Evolutionary conservation across 1,140 invertebrate species (phyloP), one percentile per base, ranked within the genome.

Genomic region (Pachypsylla venusta): DNA sequence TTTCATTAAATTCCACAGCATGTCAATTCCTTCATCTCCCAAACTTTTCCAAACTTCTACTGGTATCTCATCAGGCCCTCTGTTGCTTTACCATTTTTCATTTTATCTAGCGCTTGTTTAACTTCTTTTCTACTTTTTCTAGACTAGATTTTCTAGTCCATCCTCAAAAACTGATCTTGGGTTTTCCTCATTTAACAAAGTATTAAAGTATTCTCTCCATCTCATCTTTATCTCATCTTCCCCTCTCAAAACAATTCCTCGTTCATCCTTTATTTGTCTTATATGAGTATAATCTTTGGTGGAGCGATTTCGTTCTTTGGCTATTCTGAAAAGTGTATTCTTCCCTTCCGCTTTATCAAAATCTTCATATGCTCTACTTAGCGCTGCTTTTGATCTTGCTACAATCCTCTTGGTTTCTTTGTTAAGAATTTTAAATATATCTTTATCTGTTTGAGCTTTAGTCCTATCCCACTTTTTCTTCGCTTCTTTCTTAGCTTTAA

Each of bases 31-130:
- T 1, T 56, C 58, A n/a, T 60, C 53, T 13, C 58, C 58, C 13
- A 60, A 27, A 30, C 58, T 19, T 25, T 54, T 59, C 48, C 48
- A 60, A 16, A 28, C 58, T 55, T 60, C 58, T 24, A 60, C 53
- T 28, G 53, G 58, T 2, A 60, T 60, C 10, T 54, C 42, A 26
- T 60, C 58, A 12, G 27, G 5, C 14, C 12, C 53, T n/a, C n/a
- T 28, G 20, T 27, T 16, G 53, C 58, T 60, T 60, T 56, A 12
- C 48, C 58, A 54, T 58, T 58, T 27, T 60, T 10, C 22, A 56
- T 56, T 16, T 20, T 20, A 56, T 24, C 54, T 27, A 55, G 12
- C 27, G 25, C 24, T 30, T 1, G 13, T 20, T 13, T 22, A 3
- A 57, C 56, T 19, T 57, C 27, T 4, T 27, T 2, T 57, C 56